A percentile compares a stretch with the other conserved stretches of the same genome.
Conservation (phyloP, 2,113 vertebrate genomes). For the Trinectes maculatus region DNA sequence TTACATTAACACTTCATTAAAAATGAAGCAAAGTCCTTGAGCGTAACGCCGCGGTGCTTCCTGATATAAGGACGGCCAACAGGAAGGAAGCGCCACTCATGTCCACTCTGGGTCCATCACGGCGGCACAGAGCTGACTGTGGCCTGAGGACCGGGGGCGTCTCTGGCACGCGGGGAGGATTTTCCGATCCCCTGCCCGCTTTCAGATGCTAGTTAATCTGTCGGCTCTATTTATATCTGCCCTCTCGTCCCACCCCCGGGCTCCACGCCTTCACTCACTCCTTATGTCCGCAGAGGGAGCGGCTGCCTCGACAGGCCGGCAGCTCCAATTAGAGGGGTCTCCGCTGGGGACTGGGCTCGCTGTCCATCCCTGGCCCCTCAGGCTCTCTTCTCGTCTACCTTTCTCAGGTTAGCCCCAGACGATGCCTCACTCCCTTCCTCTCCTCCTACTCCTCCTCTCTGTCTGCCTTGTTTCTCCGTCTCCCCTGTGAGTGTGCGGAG, state of each 20-base stretch:
- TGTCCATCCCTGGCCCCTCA: constrained; percentile 63
- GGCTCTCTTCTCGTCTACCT: constrained; percentile 66
- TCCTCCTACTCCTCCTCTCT: constrained; percentile 13
- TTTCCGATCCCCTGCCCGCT: constrained; percentile 80
- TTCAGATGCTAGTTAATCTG: constrained; percentile 84
- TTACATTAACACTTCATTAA: not conserved
- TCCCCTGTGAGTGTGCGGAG: constrained; percentile 31
- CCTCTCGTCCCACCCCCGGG: constrained; percentile 60
- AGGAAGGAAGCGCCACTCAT: constrained; percentile 45
- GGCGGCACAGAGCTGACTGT: constrained; percentile 29
- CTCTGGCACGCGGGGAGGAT: constrained; percentile 72
- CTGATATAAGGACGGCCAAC: constrained; percentile 38
- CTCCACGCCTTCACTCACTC: constrained; percentile 57
- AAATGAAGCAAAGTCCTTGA: constrained; percentile 1
- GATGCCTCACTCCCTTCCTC: constrained; percentile 33
- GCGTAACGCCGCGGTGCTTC: not conserved
- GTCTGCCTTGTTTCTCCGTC: constrained; percentile 38
- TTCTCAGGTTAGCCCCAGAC: constrained; percentile 73
- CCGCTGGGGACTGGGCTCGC: constrained; percentile 68
- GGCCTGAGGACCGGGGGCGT: constrained; percentile 58
- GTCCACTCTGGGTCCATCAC: constrained; percentile 23
- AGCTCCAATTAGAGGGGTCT: constrained; percentile 77
- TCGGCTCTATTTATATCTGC: constrained; percentile 79
- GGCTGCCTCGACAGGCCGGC: constrained; percentile 63
- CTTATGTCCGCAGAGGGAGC: constrained; percentile 58